phyloP scores from a whole-genome alignment of 2,113 vertebrate genomes.

The Cynocephalus volans region DNA sequence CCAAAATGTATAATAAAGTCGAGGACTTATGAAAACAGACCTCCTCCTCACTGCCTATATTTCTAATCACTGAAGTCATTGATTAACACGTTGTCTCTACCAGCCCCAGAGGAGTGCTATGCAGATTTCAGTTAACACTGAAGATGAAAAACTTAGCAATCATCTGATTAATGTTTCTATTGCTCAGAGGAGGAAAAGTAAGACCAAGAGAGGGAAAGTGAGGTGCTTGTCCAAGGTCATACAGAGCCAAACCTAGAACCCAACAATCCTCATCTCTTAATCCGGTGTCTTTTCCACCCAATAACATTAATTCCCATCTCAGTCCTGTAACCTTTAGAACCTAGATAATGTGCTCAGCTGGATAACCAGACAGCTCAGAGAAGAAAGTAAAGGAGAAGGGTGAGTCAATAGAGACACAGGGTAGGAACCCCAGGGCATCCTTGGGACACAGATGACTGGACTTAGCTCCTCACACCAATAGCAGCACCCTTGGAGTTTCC shows the following conservation, averaged over 20 bases:
- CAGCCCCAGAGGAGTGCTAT: background rate
- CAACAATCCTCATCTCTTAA: slow-evolving; percentile 1
- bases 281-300: background rate
- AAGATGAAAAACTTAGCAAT: slow-evolving; percentile 25
- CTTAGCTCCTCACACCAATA: background rate
- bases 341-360: background rate
- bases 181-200: background rate
- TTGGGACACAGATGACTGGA: background rate
- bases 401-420: background rate
- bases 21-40: background rate
- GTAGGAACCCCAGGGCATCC: background rate
- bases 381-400: background rate
- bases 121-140: background rate
- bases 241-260: background rate
- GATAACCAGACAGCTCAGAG: background rate
- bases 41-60: background rate
- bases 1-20: background rate
- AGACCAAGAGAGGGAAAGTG: background rate
- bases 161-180: background rate
- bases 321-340: background rate
- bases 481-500: background rate
- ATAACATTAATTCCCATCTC: background rate
- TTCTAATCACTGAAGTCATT: background rate
- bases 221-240: background rate
- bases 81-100: background rate